Conservation (phyloP, 2,797 vertebrate species). For the Thamnophis elegans region DNA sequence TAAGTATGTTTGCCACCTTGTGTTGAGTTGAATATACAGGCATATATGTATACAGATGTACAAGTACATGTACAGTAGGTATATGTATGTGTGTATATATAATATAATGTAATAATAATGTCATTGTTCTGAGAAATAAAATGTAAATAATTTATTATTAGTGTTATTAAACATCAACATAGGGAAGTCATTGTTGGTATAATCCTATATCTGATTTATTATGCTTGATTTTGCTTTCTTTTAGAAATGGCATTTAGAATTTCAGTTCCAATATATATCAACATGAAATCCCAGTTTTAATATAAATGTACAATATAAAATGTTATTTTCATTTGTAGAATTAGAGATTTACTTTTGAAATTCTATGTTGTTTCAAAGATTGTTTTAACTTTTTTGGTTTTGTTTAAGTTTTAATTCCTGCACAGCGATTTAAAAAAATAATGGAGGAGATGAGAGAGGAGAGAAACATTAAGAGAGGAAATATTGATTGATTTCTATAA, state of each 20-base stretch:
- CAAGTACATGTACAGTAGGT: no score
- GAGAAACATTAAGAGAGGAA: not conserved
- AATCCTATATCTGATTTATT: not conserved
- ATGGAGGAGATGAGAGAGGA: not conserved
- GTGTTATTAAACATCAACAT: not conserved
- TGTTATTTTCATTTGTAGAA: slow-evolving; percentile 68
- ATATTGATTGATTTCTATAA: slow-evolving; percentile 69
- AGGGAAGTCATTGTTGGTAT: not conserved
- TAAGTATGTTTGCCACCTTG: not conserved
- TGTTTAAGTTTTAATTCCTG: slow-evolving; percentile 62
- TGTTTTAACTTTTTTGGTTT: slow-evolving; percentile 51
- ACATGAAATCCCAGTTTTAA: slow-evolving; percentile 45
- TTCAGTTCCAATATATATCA: not conserved
- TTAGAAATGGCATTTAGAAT: not conserved
- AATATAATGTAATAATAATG: not conserved
- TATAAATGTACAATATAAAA: slow-evolving; percentile 57
- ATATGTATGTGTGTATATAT: not conserved
- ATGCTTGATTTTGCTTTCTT: not conserved
- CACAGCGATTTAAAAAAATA: not conserved
- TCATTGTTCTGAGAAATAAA: not conserved
- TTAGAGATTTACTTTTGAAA: slow-evolving; percentile 68
- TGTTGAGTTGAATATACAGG: not conserved
- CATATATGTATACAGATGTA: not conserved
- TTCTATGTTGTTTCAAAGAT: slow-evolving; percentile 60
- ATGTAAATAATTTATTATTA: not conserved